Evolutionary conservation across 2,113 vertebrate species (phyloP).

Genomic region (Elephas maximus): DNA sequence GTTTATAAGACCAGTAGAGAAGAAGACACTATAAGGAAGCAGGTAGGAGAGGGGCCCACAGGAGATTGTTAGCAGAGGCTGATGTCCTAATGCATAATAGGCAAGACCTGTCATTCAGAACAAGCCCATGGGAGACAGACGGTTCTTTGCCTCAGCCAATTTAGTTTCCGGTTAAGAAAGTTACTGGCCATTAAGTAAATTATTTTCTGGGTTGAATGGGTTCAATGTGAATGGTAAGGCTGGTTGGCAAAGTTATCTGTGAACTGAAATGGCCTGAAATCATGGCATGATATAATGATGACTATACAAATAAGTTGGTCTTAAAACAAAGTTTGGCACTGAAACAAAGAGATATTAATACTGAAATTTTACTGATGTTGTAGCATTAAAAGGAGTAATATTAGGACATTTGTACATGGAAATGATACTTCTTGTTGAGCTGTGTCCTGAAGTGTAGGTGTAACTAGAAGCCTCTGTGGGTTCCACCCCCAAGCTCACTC

Average conservation of each 20-base stretch:
- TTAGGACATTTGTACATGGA: background rate
- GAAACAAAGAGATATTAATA: slow-evolving; percentile 70
- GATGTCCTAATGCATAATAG: slow-evolving; percentile 9
- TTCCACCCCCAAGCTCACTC: background rate
- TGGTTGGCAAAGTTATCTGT: background rate
- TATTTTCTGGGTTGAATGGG: slow-evolving; percentile 40
- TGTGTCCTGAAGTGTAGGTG: background rate
- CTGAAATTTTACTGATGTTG: slow-evolving; percentile 13
- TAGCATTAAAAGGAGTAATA: background rate
- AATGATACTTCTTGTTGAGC: background rate
- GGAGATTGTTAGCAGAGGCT: slow-evolving; percentile 62
- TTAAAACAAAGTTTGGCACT: slow-evolving; percentile 48
- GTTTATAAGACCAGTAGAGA: slow-evolving; percentile 60
- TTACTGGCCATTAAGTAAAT: slow-evolving; percentile 20
- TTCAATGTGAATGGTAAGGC: slow-evolving; percentile 14
- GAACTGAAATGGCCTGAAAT: background rate
- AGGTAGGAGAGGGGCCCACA: slow-evolving; percentile 40
- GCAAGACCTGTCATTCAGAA: background rate
- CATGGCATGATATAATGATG: background rate
- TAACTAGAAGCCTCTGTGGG: background rate
- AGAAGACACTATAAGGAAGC: slow-evolving; percentile 36
- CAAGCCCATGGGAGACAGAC: slow-evolving; percentile 23
- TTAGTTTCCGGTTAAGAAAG: slow-evolving; percentile 67
- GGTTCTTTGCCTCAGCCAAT: slow-evolving; percentile 51
- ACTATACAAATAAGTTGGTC: background rate